These are phyloP conservation scores for Dichetophora obliterata DNA, from an alignment of 2,888 invertebrate species.

Conservation along the genomic window DNA sequence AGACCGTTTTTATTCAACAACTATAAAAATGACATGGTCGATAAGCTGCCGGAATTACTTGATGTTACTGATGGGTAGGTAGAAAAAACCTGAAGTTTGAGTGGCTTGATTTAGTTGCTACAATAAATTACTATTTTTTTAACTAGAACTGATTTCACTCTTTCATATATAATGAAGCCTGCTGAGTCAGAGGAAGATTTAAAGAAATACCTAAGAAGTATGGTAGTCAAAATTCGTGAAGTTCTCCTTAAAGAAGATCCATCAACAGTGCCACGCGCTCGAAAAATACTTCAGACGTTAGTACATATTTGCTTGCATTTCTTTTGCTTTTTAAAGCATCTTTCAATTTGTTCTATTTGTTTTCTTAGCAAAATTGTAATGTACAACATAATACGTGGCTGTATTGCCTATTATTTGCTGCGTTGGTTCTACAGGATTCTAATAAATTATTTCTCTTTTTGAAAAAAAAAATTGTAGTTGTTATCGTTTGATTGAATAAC, in stretches of 20 bases:
- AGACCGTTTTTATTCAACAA: slow-evolving; percentile 58
- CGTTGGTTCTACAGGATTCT: slow-evolving; percentile 24
- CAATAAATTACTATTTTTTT: not conserved
- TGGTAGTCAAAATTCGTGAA: slow-evolving; percentile 51
- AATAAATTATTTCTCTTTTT: not conserved
- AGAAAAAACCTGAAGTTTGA: too few relatives aligned
- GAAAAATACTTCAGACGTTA: slow-evolving; percentile 49
- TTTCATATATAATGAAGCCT: slow-evolving; percentile 30
- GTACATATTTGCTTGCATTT: slow-evolving; percentile 45
- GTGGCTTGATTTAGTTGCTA: too few relatives aligned
- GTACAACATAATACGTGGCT: slow-evolving; percentile 25
- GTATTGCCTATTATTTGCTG: slow-evolving; percentile 14
- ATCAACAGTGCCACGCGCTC: slow-evolving; percentile 47
- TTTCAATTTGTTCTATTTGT: too few relatives aligned
- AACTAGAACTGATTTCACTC: slow-evolving; percentile 58
- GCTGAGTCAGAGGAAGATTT: slow-evolving; percentile 45
- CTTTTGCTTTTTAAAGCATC: too few relatives aligned
- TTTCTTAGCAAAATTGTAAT: slow-evolving; percentile 11
- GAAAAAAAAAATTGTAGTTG: too few relatives aligned
- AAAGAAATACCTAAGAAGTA: too few relatives aligned
- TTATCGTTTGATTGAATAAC: too few relatives aligned
- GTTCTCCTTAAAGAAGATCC: slow-evolving; percentile 56
- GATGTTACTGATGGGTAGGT: slow-evolving; percentile 49
- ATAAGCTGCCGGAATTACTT: slow-evolving; percentile 44
- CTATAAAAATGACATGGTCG: slow-evolving; percentile 54